Base-by-base conservation (phyloP, 2,797 vertebrate genomes). In the Bryconaethiops microstoma region DNA sequence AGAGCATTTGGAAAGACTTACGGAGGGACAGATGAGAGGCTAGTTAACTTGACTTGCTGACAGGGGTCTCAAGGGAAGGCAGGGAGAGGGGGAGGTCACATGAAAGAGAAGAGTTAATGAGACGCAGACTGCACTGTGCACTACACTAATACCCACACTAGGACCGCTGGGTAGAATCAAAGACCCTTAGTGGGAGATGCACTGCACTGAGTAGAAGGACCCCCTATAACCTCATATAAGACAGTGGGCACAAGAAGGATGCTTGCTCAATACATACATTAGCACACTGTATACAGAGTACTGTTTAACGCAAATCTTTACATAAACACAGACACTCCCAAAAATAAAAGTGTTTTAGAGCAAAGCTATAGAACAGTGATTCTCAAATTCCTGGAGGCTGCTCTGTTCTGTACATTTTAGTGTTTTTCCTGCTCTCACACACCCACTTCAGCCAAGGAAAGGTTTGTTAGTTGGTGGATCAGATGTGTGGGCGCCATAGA, bases 61-160 rank as follows among this genome's bases (percentile, higher is more conserved):
- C 64, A 69, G 50, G 45, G 63, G 75, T 77, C 60, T 63, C n/a
- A 19, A 69, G 60, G 39, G 67, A 64, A 57, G 69, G 74, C 10
- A 29, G 50, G 35, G 50, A 29, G 63, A 79, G 13, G 17, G 52
- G 19, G 52, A 57, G 65, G 67, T 29, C 21, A 68, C n/a, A 29
- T 39, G 68, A 78, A 64, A 78, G 62, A 71, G 54, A 69, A 78
- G 64, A 25, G 62, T 45, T 84, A 81, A 84, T 84, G 71, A 78
- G 79, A 81, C 74, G 73, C 75, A 40, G 63, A 69, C 19, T 67
- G 63, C 70, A 55, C 68, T 72, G 68, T 9, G 23, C 25, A 69
- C n/a, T 48, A 69, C 67, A 48, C 42, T 50, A 50, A 21, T 64
- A 64, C 25, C 12, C 75, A 42, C 59, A 64, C 39, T 48, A 74